Base-by-base conservation (phyloP, 2,797 vertebrate species). In the Geotrypetes seraphini region DNA sequence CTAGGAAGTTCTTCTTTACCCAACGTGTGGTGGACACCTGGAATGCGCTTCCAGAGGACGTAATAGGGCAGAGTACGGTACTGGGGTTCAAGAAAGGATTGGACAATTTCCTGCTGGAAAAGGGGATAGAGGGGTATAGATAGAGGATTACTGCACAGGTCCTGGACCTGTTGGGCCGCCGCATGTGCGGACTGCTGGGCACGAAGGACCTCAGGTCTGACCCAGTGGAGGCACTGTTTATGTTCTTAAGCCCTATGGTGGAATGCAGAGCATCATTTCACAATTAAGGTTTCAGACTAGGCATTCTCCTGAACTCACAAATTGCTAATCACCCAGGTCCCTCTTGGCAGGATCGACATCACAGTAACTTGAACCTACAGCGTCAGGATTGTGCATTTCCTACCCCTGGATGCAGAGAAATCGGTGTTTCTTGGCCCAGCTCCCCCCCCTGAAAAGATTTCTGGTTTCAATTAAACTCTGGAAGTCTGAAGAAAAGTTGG, bases 401-500 rank as follows among this genome's bases (percentile, higher is more conserved):
- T 45, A 65, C 72, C 63, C 63, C 53, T 62, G 47, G 54, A 5
- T 65, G 56, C 53, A 66, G 54, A 64, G 65, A 77, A 79, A 79
- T 73, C 53, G 56, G 68, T 64, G 50, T 50, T 64, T 73, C 50
- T 71, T 77, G 75, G 68, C 71, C 63, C 40, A 10, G 33, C 60
- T 66, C 39, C 57, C 60, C 51, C 64, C 71, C 65, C 67, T n/a
- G n/a, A n/a, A 66, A 57, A 72, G 73, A 62, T 56, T 72, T 83
- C 70, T 80, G 75, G 70, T 78, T 79, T 79, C 70, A 75, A 80
- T 81, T 81, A 77, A 73, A 77, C 69, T 52, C 71, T 36, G 53
- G 69, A 55, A 66, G 48, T 66, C 64, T 54, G 43, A 24, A 44
- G 53, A 46, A 56, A 52, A 50, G 38, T 16, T 46, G 53, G 43